Evolutionary conservation across 2,113 vertebrate genomes (phyloP).

Genomic region (Saguinus imperator): DNA sequence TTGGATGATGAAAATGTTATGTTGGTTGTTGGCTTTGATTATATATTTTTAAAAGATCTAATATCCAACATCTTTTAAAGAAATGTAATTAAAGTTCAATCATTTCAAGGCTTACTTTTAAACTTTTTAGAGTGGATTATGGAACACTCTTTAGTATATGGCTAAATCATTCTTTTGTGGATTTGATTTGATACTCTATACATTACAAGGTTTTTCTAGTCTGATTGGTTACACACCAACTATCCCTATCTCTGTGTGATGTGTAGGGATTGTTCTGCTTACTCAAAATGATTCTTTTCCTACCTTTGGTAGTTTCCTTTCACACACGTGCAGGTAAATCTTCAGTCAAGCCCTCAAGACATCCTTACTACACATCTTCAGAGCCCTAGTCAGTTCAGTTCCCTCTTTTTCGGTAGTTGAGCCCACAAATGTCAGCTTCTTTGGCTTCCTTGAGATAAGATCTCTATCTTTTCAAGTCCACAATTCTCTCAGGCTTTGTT

Average conservation of each 20-base stretch:
- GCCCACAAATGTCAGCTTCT: background rate
- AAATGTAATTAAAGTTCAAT: background rate
- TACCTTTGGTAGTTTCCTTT: background rate
- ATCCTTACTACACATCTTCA: background rate
- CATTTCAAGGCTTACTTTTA: background rate
- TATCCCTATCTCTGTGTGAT: background rate
- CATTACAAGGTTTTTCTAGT: background rate
- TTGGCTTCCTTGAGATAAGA: background rate
- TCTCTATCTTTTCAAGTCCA: background rate
- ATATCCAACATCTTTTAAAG: too few species aligned
- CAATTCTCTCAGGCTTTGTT: background rate
- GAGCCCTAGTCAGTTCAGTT: background rate
- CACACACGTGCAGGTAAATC: background rate
- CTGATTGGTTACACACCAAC: background rate
- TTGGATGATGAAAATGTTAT: background rate
- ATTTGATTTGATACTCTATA: background rate
- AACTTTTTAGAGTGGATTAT: background rate
- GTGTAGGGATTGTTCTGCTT: background rate
- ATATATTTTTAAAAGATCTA: background rate
- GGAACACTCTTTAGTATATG: background rate
- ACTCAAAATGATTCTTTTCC: background rate
- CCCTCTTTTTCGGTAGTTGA: background rate
- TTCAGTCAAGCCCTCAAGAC: background rate
- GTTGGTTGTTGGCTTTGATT: background rate
- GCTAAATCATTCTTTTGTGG: background rate